These are phyloP conservation scores for Prietella phreatophila DNA, from an alignment of 2,113 vertebrate genomes.

Conservation along the genomic window DNA sequence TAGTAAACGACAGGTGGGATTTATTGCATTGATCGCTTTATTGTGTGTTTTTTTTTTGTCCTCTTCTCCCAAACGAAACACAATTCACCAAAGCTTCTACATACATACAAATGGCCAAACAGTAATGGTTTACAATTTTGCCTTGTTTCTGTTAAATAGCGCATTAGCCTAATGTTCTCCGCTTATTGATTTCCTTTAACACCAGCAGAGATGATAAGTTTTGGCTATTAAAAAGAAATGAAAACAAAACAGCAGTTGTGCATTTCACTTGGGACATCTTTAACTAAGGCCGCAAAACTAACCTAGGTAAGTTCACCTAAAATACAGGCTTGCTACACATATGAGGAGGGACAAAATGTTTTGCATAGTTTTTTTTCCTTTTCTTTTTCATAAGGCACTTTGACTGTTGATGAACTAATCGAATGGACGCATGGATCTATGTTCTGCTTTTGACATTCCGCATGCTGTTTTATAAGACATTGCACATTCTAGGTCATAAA, in stretches of 20 bases:
- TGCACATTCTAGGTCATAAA: slow-evolving; percentile 56
- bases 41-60: slow-evolving; percentile 60
- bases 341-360: slow-evolving; percentile 72
- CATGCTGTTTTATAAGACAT: slow-evolving; percentile 47
- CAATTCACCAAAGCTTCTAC: slow-evolving; percentile 79
- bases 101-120: slow-evolving; percentile 78
- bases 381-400: slow-evolving; percentile 88
- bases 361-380: slow-evolving; percentile 83
- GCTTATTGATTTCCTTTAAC: slow-evolving; percentile 53
- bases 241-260: slow-evolving; percentile 64
- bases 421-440: slow-evolving; percentile 55
- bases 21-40: slow-evolving; percentile 91
- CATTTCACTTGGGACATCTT: slow-evolving; percentile 16
- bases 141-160: slow-evolving; percentile 50
- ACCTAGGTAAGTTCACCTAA: slow-evolving; percentile 50
- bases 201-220: slow-evolving; percentile 55
- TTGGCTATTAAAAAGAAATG: slow-evolving; percentile 62
- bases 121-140: slow-evolving; percentile 69
- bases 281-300: slow-evolving; percentile 70
- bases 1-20: slow-evolving; percentile 47
- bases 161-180: slow-evolving; percentile 52
- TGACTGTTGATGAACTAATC: slow-evolving; percentile 64
- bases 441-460: slow-evolving; percentile 39
- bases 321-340: slow-evolving; percentile 59
- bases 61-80: slow-evolving; percentile 71